A percentile compares a stretch with the other conserved stretches of the same genome.
phyloP scores from a whole-genome alignment of 2,797 vertebrate genomes.

The Hylomyscus alleni region DNA sequence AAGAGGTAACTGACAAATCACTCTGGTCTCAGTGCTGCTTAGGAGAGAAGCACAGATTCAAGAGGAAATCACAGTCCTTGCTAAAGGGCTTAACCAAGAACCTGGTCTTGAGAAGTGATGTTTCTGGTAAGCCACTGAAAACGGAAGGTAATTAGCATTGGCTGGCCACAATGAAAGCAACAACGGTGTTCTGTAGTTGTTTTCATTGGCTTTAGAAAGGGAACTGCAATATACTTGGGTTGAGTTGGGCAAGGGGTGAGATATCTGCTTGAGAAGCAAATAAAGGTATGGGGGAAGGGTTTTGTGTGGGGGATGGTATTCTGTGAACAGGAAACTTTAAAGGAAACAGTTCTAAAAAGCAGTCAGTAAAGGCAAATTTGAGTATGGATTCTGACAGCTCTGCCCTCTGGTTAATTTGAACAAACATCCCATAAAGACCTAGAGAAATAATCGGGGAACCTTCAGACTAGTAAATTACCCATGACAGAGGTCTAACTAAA shows the following conservation, averaged over 20 bases:
- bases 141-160: constrained; percentile 76
- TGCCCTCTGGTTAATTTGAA: constrained; percentile 38
- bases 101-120: constrained; percentile 78
- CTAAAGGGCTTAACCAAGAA: constrained; percentile 78
- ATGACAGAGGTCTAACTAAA: neutral
- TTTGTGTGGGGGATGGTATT: neutral
- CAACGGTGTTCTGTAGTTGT: constrained; percentile 2
- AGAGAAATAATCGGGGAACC: constrained; percentile 61
- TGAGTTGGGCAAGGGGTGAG: neutral
- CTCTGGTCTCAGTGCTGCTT: constrained; percentile 69
- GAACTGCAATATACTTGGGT: neutral
- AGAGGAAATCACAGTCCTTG: constrained; percentile 78
- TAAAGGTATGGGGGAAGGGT: neutral
- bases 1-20: constrained; percentile 44
- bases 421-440: neutral
- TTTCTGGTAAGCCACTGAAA: constrained; percentile 81
- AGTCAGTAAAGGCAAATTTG: constrained; percentile 34
- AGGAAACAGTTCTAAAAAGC: constrained; percentile 6
- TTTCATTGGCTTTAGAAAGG: constrained; percentile 64
- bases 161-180: constrained; percentile 58
- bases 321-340: neutral
- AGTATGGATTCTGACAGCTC: neutral
- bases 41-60: constrained; percentile 74
- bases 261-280: neutral
- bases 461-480: constrained; percentile 28